Conservation (phyloP, 92 coral and sea anemone genomes). For the Parazoanthus darwini region DNA sequence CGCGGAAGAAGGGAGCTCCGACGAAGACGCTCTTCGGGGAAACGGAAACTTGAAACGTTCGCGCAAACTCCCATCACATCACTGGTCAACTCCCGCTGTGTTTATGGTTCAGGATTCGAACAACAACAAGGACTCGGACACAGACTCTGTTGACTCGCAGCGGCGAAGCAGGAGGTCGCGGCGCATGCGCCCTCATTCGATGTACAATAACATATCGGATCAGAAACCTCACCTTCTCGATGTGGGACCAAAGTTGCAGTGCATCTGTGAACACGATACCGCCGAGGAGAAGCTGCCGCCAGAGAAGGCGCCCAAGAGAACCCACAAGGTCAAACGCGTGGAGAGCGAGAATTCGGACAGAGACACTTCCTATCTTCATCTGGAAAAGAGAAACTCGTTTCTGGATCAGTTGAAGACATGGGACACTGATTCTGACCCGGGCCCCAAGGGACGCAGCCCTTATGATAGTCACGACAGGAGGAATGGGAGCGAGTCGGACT, state of each 20-base stretch:
- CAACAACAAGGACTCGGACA: constrained; percentile 63
- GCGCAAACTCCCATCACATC: constrained; percentile 73
- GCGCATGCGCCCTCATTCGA: constrained; percentile 71
- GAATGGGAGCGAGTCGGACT: constrained; percentile 59
- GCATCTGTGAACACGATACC: constrained; percentile 75
- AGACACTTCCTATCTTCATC: constrained; percentile 78
- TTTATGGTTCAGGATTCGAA: constrained; percentile 73
- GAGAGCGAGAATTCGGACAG: constrained; percentile 33
- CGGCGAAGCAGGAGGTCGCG: constrained; percentile 64
- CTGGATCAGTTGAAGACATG: constrained; percentile 66
- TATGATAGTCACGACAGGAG: constrained; percentile 67
- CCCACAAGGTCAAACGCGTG: constrained; percentile 21
- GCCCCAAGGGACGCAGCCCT: constrained; percentile 53
- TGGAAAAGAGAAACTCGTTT: constrained; percentile 65
- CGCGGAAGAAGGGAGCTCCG: constrained; percentile 55
- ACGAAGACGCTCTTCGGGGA: constrained; percentile 60
- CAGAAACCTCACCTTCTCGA: constrained; percentile 60
- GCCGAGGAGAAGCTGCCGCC: constrained; percentile 32
- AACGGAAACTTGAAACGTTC: constrained; percentile 55
- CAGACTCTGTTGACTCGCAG: constrained; percentile 65
- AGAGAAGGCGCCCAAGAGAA: background rate
- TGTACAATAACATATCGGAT: constrained; percentile 56
- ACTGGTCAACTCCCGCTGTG: constrained; percentile 97
- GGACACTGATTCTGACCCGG: constrained; percentile 48
- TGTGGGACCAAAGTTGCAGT: constrained; percentile 66